Evolutionary conservation across 2,113 vertebrate genomes (phyloP).

Genomic region (Pteropus alecto): DNA sequence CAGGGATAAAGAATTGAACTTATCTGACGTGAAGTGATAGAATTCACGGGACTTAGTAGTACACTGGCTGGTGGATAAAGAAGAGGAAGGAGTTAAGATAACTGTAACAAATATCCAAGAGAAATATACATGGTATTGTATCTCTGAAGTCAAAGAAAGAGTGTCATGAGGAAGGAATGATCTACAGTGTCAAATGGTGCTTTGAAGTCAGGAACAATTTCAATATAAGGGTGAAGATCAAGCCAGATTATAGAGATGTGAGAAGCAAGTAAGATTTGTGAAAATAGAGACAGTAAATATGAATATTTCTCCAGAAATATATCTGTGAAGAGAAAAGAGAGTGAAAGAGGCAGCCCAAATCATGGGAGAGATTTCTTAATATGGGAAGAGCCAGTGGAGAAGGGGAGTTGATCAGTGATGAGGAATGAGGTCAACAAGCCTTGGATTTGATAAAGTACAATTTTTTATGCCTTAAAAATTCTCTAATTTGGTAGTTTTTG

Average conservation of each 20-base stretch:
- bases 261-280: neutral
- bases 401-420: neutral
- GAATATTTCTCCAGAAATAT: neutral
- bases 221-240: neutral
- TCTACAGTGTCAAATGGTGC: neutral
- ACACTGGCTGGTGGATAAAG: neutral
- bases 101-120: neutral
- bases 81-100: neutral
- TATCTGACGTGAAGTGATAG: neutral
- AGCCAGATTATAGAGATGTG: neutral
- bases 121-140: neutral
- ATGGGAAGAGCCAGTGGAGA: neutral
- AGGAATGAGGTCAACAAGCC: neutral
- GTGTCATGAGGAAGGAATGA: neutral
- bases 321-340: neutral
- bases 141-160: neutral
- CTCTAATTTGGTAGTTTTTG: neutral
- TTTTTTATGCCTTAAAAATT: neutral
- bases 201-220: neutral
- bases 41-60: neutral
- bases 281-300: neutral
- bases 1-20: neutral
- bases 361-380: neutral
- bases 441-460: neutral
- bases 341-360: neutral